Base-by-base conservation (phyloP, 2,113 vertebrate species). In the Xiphophorus maculatus region DNA sequence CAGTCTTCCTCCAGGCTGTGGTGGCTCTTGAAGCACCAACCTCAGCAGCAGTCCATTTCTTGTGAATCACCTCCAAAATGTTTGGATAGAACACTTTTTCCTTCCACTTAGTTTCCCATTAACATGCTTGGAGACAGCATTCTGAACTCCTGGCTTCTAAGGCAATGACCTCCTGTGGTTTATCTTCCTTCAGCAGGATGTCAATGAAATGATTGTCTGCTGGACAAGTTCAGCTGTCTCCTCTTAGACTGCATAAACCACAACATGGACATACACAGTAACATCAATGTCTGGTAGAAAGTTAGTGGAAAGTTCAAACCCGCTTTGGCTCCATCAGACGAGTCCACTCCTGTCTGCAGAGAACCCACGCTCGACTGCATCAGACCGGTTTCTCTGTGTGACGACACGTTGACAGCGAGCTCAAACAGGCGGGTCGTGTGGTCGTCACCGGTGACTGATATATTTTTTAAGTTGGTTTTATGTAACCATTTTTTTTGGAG, bases 381-480 rank as follows among this genome's bases (percentile, higher is more conserved):
- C 17, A 74, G 77, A 61, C 89, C 14, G 5, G 69, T 44, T 0
- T 80, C 82, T 0, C 7, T 63, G 0, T 76, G n/a, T 28, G 85
- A 62, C 0, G 35, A 30, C 0, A 77, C 69, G 40, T 91, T 67
- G 0, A 92, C 64, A 0, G 89, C 58, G 1, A 90, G 76, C 69
- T 91, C 77, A 10, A 87, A 92, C 13, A 93, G 71, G 22, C 86
- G 88, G 1, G 89, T 35, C 0, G 69, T 71, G 19, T 80, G 83
- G 35, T 37, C 32, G 76, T 37, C 35, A 37, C 35, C 35, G 35
- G 35, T 37, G 35, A 54, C 5, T 22, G 7, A 7, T 22, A 54
- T 3, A 10, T n/a, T n/a, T 58, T 10, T 58, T 25, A 10, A 9
- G 10, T 58, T 58, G 51, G 9, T 58, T 17, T 0, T 58, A 58